A percentile compares a stretch with the other conserved stretches of the same genome.
Evolutionary conservation across 2,113 vertebrate species (phyloP).

Genomic region (Myiagra hebetior): DNA sequence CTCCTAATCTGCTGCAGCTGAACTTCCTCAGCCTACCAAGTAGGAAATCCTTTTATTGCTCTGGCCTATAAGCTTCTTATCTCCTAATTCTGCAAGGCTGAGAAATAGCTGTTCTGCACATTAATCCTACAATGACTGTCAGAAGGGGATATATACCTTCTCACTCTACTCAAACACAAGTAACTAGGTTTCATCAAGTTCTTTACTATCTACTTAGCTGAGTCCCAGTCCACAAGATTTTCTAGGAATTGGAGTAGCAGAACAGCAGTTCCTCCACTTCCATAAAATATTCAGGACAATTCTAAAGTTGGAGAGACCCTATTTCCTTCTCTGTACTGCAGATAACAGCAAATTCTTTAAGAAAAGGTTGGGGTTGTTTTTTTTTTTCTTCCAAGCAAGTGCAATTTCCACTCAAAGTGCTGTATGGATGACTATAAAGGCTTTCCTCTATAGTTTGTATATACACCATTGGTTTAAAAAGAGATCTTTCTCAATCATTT

Average conservation of each 20-base stretch:
- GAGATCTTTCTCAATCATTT: neutral
- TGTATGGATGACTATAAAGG: neutral
- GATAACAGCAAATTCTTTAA: neutral
- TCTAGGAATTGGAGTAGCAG: neutral
- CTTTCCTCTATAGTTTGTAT: neutral
- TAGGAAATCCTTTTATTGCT: constrained; percentile 47
- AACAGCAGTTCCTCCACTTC: neutral
- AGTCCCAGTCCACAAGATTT: neutral
- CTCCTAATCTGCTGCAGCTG: constrained; percentile 22
- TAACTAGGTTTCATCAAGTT: neutral
- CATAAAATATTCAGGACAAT: neutral
- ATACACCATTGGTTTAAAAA: neutral
- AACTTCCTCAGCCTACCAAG: constrained; percentile 32
- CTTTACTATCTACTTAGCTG: neutral
- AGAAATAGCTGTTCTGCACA: constrained; percentile 19
- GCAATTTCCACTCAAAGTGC: neutral
- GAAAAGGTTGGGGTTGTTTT: rapidly evolving
- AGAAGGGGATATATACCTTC: neutral
- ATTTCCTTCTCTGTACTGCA: neutral
- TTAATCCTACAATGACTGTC: constrained; percentile 24
- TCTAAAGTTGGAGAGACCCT: neutral
- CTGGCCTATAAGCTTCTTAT: constrained; percentile 38
- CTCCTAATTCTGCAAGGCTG: constrained; percentile 1
- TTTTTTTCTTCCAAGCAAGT: neutral
- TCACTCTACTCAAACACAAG: neutral